Percentiles rank a stretch among this genome's conserved stretches.
Evolutionary conservation across 1,140 invertebrate species (phyloP).

Genomic region (Ephestia elutella): DNA sequence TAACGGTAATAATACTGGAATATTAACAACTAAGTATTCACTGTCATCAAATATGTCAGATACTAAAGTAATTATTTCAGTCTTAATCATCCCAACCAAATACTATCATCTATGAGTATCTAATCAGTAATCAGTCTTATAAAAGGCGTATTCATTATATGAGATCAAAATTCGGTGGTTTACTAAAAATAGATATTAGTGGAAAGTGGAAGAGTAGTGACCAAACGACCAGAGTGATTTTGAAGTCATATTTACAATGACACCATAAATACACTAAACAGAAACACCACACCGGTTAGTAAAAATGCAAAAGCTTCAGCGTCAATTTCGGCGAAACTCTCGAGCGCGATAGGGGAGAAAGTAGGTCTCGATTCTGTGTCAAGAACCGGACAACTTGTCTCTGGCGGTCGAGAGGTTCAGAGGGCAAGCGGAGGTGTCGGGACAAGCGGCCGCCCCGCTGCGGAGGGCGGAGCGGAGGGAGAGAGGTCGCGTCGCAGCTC

Average conservation of each 20-base stretch:
- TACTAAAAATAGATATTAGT: not conserved
- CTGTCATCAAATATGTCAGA: constrained; percentile 1
- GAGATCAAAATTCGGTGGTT: constrained; percentile 7
- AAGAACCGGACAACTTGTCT: constrained; percentile 26
- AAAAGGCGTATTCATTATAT: constrained; percentile 1
- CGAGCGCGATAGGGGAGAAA: constrained; percentile 8
- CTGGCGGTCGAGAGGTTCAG: constrained; percentile 8
- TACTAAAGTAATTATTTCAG: not conserved
- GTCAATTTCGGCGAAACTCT: constrained; percentile 9
- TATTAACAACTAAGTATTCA: constrained; percentile 5
- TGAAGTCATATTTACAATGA: constrained; percentile 5
- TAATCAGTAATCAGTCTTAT: constrained; percentile 14
- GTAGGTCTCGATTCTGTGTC: constrained; percentile 22
- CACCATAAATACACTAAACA: not conserved
- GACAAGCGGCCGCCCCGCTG: constrained; percentile 11
- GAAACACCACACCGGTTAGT: not conserved
- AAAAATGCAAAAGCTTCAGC: not conserved
- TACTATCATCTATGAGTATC: not conserved
- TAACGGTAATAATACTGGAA: constrained; percentile 8
- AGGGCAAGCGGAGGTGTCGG: constrained; percentile 2
- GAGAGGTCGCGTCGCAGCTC: constrained; percentile 14
- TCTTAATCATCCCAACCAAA: not conserved
- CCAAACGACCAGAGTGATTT: not conserved
- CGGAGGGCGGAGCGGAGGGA: constrained; percentile 13
- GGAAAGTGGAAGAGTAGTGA: not conserved